Base-by-base conservation (phyloP, 2,888 invertebrate genomes). In the Amblyteles armatorius region DNA sequence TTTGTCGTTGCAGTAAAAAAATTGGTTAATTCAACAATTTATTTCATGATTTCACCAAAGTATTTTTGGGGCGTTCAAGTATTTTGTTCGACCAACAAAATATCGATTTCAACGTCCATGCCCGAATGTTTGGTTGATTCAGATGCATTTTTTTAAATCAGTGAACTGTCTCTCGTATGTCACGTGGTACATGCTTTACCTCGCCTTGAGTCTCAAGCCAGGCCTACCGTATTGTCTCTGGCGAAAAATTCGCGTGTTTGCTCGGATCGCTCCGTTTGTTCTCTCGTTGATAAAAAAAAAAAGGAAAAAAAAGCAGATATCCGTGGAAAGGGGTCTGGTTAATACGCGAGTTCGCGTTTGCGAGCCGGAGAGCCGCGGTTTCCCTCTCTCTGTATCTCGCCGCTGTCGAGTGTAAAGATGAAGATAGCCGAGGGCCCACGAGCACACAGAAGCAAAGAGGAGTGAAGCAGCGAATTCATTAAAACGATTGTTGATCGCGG, bases 401-500 rank as follows among this genome's bases (percentile, higher is more conserved):
- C 77, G 86, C 80, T 82, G 78, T 82, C 83, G 80, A 86, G 85
- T 87, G 88, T 89, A 82, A 88, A 91, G 92, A 91, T 92, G 83
- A 83, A 90, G 91, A 92, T 92, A 92, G 69, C 63, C 57, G 36
- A 36, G 1, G 52, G 26, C 29, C 13, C 16, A 82, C 77, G 52
- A 50, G 63, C 67, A 29, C 82, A 55, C 67, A 78, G 44, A 48
- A 48, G 44, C 44, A 16, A 48, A 48, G 44, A 48, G 52, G 52
- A 55, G 79, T 68, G 83, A 71, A 26, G 60, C 76, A 74, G 85
- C 83, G 90, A 88, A 91, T 91, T 91, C 90, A 89, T 91, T 91
- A 90, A 90, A 90, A 88, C 85, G 88, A 90, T 91, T 90, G 89
- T 91, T 92, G 91, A 92, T 92, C 90, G 90, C 88, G 84, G 86